phyloP scores from a whole-genome alignment of 2,888 invertebrate genomes.

The Liposcelis brunnea region DNA sequence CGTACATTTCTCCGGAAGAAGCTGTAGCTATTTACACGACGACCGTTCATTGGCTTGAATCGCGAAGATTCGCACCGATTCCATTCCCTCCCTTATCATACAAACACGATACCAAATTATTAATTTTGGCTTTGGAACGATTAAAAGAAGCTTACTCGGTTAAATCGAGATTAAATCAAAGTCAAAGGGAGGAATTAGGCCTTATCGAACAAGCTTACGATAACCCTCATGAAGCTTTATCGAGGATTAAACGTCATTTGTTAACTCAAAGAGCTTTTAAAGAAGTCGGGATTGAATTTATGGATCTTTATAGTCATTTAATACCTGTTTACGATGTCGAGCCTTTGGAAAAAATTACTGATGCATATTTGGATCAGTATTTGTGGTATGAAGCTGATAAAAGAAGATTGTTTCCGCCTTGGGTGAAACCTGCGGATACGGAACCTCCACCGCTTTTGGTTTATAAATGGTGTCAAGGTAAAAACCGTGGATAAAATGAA shows the following conservation, averaged over 20 bases:
- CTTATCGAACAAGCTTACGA: conserved; percentile 99
- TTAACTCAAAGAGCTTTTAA: conserved; percentile 96
- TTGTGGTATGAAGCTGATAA: conserved; percentile 99
- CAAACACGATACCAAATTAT: conserved; percentile 96
- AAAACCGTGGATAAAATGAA: conserved; percentile 8
- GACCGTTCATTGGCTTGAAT: conserved; percentile 99
- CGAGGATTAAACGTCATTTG: conserved; percentile 96
- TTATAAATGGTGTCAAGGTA: conserved; percentile 99
- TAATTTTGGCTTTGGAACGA: conserved; percentile 90
- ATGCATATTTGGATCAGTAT: conserved; percentile 98
- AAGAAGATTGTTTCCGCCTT: conserved; percentile 85
- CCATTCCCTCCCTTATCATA: conserved; percentile 98
- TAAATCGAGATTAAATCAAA: conserved; percentile 93
- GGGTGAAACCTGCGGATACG: conserved; percentile 98
- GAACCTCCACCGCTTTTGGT: conserved; percentile 85
- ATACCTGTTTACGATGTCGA: conserved; percentile 99
- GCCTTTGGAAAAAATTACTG: conserved; percentile 97
- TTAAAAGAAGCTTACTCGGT: conserved; percentile 96
- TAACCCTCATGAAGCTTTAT: conserved; percentile 97
- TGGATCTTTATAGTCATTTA: conserved; percentile 97
- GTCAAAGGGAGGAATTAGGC: conserved; percentile 95
- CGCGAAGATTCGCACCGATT: conserved; percentile 94
- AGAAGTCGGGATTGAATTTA: conserved; percentile 99
- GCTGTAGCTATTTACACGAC: conserved; percentile 99
- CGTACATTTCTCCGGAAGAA: conserved; percentile 98